Evolutionary conservation across 1,140 invertebrate genomes (phyloP).

Genomic region (Drosophila subobscura): DNA sequence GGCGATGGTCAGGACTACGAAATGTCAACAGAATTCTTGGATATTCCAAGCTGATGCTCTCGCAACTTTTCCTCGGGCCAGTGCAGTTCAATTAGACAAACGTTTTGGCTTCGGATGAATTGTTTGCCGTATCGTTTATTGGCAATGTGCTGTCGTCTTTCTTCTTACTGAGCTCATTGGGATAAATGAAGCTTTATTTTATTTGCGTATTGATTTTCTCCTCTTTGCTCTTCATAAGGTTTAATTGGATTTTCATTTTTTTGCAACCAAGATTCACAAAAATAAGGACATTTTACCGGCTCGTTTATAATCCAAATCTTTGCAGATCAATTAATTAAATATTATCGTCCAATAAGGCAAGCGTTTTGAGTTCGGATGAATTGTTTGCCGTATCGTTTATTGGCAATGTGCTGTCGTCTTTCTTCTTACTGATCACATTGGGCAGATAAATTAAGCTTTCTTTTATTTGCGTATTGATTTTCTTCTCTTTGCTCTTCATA

Average conservation of each 20-base stretch:
- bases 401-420: constrained; percentile 2
- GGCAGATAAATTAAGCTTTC: constrained; percentile 14
- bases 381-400: constrained; percentile 15
- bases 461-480: constrained; percentile 31
- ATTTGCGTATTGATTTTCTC: constrained; percentile 29
- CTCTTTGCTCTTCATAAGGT: not conserved
- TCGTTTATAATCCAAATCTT: too few relatives aligned
- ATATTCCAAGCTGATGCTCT: too few relatives aligned
- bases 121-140: constrained; percentile 17
- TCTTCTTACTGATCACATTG: not conserved
- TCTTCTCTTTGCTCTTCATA: constrained; percentile 1
- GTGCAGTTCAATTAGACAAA: constrained; percentile 27
- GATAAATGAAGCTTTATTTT: constrained; percentile 16
- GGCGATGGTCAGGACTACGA: not conserved
- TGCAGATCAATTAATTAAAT: too few relatives aligned
- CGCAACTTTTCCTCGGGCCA: not conserved
- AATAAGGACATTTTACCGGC: too few relatives aligned
- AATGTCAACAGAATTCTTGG: not conserved
- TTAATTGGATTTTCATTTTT: constrained; percentile 29
- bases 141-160: not conserved
- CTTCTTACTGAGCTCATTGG: not conserved
- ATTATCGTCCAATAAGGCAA: constrained; percentile 38
- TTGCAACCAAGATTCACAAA: too few relatives aligned
- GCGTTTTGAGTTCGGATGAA: constrained; percentile 4
- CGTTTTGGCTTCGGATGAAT: constrained; percentile 7